phyloP scores from a whole-genome alignment of 35 echinoderm and acorn worm genomes.

The Diadema setosum region DNA sequence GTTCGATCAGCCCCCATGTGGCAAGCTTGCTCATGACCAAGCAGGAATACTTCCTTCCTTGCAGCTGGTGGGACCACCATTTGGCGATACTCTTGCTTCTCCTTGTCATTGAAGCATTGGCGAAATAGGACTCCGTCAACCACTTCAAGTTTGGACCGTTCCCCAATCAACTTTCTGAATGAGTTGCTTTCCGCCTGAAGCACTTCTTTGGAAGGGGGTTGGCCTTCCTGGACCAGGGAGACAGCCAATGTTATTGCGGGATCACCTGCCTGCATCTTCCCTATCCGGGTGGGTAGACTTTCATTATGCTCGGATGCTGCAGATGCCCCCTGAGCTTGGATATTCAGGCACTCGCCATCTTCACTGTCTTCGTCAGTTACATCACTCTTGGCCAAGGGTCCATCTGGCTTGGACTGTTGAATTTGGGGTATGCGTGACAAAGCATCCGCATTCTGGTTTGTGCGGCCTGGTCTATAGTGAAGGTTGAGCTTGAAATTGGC shows the following conservation, averaged over 20 bases:
- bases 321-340: not conserved
- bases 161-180: not conserved
- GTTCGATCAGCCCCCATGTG: slow-evolving; percentile 52
- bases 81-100: not conserved
- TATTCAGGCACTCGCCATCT: not conserved
- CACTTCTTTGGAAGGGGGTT: not conserved
- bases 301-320: not conserved
- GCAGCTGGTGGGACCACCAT: slow-evolving; percentile 34
- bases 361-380: not conserved
- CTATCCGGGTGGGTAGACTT: not conserved
- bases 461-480: slow-evolving; percentile 8
- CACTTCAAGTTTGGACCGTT: not conserved
- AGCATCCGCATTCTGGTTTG: slow-evolving; percentile 30
- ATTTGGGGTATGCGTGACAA: slow-evolving; percentile 9
- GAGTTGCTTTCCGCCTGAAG: not conserved
- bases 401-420: not conserved
- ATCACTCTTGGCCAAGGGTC: not conserved
- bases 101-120: not conserved
- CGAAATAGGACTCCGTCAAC: slow-evolving; percentile 13
- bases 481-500: slow-evolving; percentile 24
- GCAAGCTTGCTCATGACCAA: slow-evolving; percentile 40
- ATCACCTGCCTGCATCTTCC: not conserved
- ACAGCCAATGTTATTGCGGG: not conserved
- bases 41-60: not conserved
- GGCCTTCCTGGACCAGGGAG: not conserved